A percentile compares a stretch with the other conserved stretches of the same genome.
These are phyloP conservation scores for Salarias fasciatus DNA, from an alignment of 2,797 vertebrate genomes.

Conservation along the genomic window DNA sequence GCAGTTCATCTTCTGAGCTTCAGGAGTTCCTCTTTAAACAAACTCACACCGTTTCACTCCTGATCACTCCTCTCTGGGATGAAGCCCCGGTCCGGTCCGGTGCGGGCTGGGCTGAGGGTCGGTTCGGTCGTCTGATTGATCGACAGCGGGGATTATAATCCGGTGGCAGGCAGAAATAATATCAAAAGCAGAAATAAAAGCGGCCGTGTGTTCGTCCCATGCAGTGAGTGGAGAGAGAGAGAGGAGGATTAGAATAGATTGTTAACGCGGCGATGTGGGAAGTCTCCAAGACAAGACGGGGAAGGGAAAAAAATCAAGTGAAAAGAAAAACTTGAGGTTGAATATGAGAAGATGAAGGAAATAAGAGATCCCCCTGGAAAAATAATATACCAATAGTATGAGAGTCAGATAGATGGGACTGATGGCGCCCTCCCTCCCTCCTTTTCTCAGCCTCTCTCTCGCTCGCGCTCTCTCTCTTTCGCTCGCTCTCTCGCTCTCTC, in stretches of 20 bases:
- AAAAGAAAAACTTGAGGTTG: slow-evolving; percentile 21
- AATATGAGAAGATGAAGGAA: slow-evolving; percentile 53
- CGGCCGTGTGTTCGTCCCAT: slow-evolving; percentile 51
- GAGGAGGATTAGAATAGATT: slow-evolving; percentile 37
- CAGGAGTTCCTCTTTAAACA: slow-evolving; percentile 46
- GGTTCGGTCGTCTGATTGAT: too few relatives aligned
- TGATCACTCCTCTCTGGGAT: too few relatives aligned
- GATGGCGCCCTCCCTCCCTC: slow-evolving; percentile 53
- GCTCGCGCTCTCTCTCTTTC: too few relatives aligned
- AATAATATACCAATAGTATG: slow-evolving; percentile 70
- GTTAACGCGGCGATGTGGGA: too few relatives aligned
- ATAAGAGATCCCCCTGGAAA: slow-evolving; percentile 58
- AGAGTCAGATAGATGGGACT: slow-evolving; percentile 65
- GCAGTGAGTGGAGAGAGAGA: slow-evolving; percentile 32
- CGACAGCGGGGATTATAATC: not conserved
- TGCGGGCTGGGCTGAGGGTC: not conserved
- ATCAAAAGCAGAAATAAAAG: slow-evolving; percentile 34
- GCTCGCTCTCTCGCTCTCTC: slow-evolving; percentile 56
- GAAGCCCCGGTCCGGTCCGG: not conserved
- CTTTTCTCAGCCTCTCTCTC: slow-evolving; percentile 37
- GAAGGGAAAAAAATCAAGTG: slow-evolving; percentile 13
- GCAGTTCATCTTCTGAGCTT: slow-evolving; percentile 54
- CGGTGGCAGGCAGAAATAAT: slow-evolving; percentile 22
- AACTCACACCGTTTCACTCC: too few relatives aligned
- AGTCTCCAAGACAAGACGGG: not conserved